phyloP scores from a whole-genome alignment of 1,140 invertebrate genomes.

The Fopius arisanus region DNA sequence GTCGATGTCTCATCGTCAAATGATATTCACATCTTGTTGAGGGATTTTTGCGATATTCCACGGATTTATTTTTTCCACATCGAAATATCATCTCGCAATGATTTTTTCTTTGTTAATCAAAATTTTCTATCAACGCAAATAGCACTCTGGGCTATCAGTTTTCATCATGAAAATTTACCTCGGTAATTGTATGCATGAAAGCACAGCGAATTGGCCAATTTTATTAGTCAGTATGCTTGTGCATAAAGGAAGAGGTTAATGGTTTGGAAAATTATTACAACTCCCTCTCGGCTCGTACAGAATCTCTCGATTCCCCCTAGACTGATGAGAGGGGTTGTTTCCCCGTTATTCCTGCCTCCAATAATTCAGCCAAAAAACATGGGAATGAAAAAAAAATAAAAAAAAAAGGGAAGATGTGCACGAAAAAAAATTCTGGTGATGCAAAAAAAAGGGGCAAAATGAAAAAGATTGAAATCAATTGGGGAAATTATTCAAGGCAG shows the following conservation, averaged over 20 bases:
- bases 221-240: conserved; percentile 39
- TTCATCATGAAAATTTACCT: background rate
- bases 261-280: conserved; percentile 43
- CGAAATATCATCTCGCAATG: no score
- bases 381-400: background rate
- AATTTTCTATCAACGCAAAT: no score
- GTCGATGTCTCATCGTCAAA: background rate
- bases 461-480: background rate
- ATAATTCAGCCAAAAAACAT: background rate
- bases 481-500: background rate
- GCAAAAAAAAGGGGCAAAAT: background rate
- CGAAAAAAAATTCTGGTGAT: background rate
- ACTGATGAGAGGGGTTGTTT: conserved; percentile 1
- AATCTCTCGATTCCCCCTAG: conserved; percentile 16
- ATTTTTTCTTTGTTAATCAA: no score
- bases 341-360: background rate
- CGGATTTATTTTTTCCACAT: no score
- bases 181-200: conserved; percentile 19
- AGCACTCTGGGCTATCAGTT: no score
- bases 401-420: background rate
- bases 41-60: no score
- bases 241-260: conserved; percentile 36
- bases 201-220: conserved; percentile 20
- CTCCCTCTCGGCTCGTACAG: conserved; percentile 32
- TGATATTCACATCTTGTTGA: background rate